Base-by-base conservation (phyloP, 2,797 vertebrate species). In the Sebastes iracundus region DNA sequence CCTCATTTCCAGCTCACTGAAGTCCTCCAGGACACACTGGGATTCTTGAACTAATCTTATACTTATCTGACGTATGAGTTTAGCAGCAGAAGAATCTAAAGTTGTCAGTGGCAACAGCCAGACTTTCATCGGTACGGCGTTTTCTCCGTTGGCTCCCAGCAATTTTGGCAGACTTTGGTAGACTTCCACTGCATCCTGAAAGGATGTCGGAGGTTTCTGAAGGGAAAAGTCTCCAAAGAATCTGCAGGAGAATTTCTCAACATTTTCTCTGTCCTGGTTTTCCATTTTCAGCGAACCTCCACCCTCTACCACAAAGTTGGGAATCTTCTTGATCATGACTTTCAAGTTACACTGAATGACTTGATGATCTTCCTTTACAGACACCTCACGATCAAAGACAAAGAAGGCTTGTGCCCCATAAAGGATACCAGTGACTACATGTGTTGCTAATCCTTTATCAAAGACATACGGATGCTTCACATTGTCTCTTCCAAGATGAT, bases 381-480 rank as follows among this genome's bases (percentile, higher is more conserved):
- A 91, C 13, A 88, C 55, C 3, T 90, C 87, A 27, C 33, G 72
- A 12, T 94, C 92, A 87, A 94, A 94, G 10, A 94, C 84, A 69
- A 94, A 93, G 75, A 93, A 93, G 1, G 90, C 90, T 55, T 93
- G 87, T 7, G 91, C 93, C 12, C 94, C 94, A 77, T 94, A 93
- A n/a, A 93, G 78, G 6, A 94, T 58, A 6, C 30, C 93, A 13
- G 92, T 90, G 35, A 93, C 92, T 1, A 94, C 90, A 79, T 46
- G 92, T 46, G 93, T 94, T 46, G 93, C 93, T 62, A 90, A 25
- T 10, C 79, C 3, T 64, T 87, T 0, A 0, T 94, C 58, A 75
- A 91, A 87, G 6, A 92, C 81, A 67, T 92, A 23, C 2, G 9
- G n/a, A 55, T 55, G 52, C 0, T 55, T 55, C 8, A 55, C 10